These are phyloP conservation scores for Psammodynastes pulverulentus DNA, from an alignment of 2,113 vertebrate species.

Conservation along the genomic window DNA sequence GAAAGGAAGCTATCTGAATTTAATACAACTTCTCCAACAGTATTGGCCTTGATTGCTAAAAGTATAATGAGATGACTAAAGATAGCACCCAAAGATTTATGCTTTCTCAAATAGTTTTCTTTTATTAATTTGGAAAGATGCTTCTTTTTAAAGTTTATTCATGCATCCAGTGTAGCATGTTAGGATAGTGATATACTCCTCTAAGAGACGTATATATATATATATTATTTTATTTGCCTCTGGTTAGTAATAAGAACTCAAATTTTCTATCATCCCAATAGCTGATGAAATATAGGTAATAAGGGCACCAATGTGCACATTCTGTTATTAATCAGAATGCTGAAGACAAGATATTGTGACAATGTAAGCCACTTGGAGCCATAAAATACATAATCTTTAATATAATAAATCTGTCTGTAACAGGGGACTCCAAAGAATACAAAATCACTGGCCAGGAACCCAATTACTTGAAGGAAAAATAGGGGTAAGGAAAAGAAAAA, in stretches of 20 bases:
- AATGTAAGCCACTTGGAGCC: slow-evolving; percentile 28
- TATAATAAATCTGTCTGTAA: slow-evolving; percentile 52
- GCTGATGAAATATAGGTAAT: slow-evolving; percentile 45
- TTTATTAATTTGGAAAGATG: slow-evolving; percentile 25
- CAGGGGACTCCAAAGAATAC: slow-evolving; percentile 31
- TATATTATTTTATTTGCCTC: slow-evolving; percentile 45
- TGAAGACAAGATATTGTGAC: slow-evolving; percentile 25
- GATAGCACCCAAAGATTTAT: slow-evolving; percentile 29
- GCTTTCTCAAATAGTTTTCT: slow-evolving; percentile 27
- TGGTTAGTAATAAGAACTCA: slow-evolving; percentile 63
- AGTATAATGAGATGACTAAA: slow-evolving; percentile 20
- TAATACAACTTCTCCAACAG: background rate
- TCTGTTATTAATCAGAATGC: slow-evolving; percentile 54
- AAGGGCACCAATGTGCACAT: slow-evolving; percentile 45
- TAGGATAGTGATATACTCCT: slow-evolving; percentile 13
- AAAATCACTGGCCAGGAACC: slow-evolving; percentile 25
- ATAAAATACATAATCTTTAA: slow-evolving; percentile 46
- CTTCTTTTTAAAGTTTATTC: slow-evolving; percentile 39
- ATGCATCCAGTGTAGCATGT: slow-evolving; percentile 27
- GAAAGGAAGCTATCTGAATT: background rate
- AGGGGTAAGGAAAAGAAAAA: background rate
- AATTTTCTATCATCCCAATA: slow-evolving; percentile 59
- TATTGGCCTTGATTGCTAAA: background rate
- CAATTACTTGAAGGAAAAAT: slow-evolving; percentile 34
- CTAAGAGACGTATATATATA: slow-evolving; percentile 33